These are phyloP conservation scores for Drosophila kurseongensis DNA, from an alignment of 1,140 invertebrate genomes.

Conservation along the genomic window DNA sequence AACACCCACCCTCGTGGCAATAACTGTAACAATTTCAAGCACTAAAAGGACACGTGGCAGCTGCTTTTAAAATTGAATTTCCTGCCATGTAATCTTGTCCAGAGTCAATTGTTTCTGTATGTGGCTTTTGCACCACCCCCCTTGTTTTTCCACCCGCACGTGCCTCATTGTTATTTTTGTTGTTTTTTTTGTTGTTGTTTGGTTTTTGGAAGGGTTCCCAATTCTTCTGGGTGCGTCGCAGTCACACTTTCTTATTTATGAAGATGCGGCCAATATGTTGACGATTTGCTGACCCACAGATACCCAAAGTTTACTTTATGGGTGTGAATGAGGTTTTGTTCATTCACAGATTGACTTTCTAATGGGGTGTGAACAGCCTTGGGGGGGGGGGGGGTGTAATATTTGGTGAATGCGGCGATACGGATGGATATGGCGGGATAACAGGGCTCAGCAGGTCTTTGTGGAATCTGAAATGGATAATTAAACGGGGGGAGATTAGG, in stretches of 20 bases:
- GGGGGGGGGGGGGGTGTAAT: background rate
- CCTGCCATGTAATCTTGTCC: slow-evolving; percentile 83
- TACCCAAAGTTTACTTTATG: slow-evolving; percentile 31
- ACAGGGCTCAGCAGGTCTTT: slow-evolving; percentile 37
- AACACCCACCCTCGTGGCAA: slow-evolving; percentile 55
- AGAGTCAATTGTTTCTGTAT: slow-evolving; percentile 80
- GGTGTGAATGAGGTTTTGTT: slow-evolving; percentile 44
- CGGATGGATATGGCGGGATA: slow-evolving; percentile 1
- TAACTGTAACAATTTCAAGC: slow-evolving; percentile 83
- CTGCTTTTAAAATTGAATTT: slow-evolving; percentile 85
- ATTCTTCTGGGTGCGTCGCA: slow-evolving; percentile 24
- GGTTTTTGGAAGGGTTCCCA: slow-evolving; percentile 20
- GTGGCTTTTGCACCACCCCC: slow-evolving; percentile 1
- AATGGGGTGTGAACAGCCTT: slow-evolving; percentile 40
- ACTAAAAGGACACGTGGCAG: slow-evolving; percentile 84
- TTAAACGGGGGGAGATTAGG: slow-evolving; percentile 28
- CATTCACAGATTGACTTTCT: slow-evolving; percentile 45
- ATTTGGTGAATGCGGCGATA: background rate
- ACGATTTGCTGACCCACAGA: slow-evolving; percentile 66
- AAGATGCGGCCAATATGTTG: slow-evolving; percentile 79
- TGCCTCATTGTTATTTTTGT: slow-evolving; percentile 24
- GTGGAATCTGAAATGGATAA: slow-evolving; percentile 28
- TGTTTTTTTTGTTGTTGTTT: background rate
- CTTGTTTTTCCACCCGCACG: slow-evolving; percentile 30
- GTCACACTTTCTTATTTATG: slow-evolving; percentile 74